These are phyloP conservation scores for Pseudopipra pipra DNA, from an alignment of 2,113 vertebrate genomes.

Conservation along the genomic window DNA sequence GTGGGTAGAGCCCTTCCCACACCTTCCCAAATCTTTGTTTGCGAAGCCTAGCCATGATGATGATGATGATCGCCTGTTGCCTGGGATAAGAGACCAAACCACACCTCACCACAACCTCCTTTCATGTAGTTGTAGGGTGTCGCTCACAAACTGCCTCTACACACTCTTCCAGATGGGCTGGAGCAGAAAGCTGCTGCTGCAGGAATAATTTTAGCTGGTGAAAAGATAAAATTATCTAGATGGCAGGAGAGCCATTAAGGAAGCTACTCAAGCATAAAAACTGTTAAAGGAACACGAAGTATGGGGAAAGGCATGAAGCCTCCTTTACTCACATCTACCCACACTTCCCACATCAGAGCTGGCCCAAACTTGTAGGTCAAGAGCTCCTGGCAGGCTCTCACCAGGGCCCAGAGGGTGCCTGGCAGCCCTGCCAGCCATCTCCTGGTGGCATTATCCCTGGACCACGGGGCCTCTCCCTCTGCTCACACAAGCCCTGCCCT, in stretches of 20 bases:
- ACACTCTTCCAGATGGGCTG: background rate
- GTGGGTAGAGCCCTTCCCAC: no score
- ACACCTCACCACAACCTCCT: background rate
- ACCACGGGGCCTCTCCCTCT: background rate
- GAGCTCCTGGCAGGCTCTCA: background rate
- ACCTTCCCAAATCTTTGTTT: no score
- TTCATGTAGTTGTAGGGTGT: background rate
- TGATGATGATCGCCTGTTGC: background rate
- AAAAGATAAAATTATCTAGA: background rate
- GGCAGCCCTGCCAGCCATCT: background rate
- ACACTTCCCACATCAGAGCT: accelerated
- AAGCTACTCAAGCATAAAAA: background rate
- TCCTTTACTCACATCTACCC: background rate
- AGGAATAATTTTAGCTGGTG: background rate
- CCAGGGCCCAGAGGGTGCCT: no score
- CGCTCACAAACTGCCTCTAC: background rate
- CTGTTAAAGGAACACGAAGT: background rate
- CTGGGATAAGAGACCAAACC: background rate
- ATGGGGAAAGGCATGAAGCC: accelerated
- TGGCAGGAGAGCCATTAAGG: background rate
- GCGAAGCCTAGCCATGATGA: no score
- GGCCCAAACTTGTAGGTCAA: no score
- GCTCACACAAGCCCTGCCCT: accelerated
- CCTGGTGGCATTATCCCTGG: background rate
- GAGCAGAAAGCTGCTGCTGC: background rate